These are phyloP conservation scores for Diglossa cyanea DNA, from an alignment of 2,797 vertebrate genomes.

Conservation along the genomic window DNA sequence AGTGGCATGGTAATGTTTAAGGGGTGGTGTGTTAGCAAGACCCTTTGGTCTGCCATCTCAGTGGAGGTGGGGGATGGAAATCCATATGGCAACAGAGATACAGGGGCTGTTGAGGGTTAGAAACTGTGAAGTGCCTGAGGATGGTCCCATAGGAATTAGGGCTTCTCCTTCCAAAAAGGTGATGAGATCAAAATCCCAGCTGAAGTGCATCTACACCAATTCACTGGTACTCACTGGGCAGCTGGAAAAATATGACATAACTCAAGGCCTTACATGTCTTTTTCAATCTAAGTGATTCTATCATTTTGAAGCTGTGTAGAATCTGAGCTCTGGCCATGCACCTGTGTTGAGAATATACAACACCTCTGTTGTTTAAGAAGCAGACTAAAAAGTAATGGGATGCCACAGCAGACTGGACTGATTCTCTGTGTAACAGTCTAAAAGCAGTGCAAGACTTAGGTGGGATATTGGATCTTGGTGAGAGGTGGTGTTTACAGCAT, in stretches of 20 bases:
- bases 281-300: not conserved
- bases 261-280: not conserved
- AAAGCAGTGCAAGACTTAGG: not conserved
- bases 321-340: not conserved
- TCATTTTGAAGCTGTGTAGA: not conserved
- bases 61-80: not conserved
- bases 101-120: not conserved
- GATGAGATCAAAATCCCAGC: not conserved
- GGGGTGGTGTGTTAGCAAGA: accelerated
- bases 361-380: not conserved
- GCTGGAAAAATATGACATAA: not conserved
- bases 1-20: not conserved
- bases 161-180: not conserved
- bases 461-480: not conserved
- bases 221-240: not conserved
- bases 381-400: not conserved
- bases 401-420: not conserved
- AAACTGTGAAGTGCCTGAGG: not conserved
- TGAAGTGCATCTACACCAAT: not conserved
- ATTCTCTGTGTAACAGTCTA: not conserved
- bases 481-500: not conserved
- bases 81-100: not conserved
- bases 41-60: not conserved
- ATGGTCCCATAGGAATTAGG: not conserved
- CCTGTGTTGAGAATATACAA: not conserved